Evolutionary conservation across 2,888 invertebrate genomes (phyloP), one percentile per base, ranked within the genome.

Genomic region (Apamea anceps): DNA sequence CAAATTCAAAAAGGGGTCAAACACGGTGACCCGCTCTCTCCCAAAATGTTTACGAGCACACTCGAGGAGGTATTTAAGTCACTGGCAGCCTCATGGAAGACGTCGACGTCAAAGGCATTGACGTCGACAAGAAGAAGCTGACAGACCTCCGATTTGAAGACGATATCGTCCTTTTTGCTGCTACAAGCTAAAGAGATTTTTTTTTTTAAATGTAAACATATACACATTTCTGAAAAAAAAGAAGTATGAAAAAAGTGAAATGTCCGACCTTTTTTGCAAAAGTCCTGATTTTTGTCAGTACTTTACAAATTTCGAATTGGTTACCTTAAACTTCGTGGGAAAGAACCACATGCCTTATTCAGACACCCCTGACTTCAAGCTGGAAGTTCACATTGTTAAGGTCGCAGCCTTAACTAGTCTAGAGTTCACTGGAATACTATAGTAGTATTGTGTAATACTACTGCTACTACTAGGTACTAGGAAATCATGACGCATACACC

Each of bases 331-430:
- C 51, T 51, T 32, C 70, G 42, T 66, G 42, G 10, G 37, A 79
- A 72, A 62, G 25, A 79, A 75, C 42, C 72, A 71, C 65, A 77
- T 84, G 32, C 21, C 13, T 88, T 82, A 88, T 85, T 81, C 88
- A 85, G 62, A 10, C 15, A 25, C 21, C 54, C 28, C 37, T 48
- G 67, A 66, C 57, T 66, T 45, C 42, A 65, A 45, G 25, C 12
- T 42, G 37, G 42, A 72, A 76, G 28, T 79, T 74, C 54, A n/a
- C 54, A 60, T 65, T 15, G 62, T 42, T 78, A 60, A 70, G 71
- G 68, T 62, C 82, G 8, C 21, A 80, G 42, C 25, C 75, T 82
- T 65, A 32, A 45, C 48, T 28, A 57, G 28, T 48, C 25, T 65
- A 15, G 48, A 74, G 25, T 74, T 75, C 57, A 48, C 15, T 37